Evolutionary conservation across 2,888 invertebrate species (phyloP), one percentile per base, ranked within the genome.

Genomic region (Troides helena): DNA sequence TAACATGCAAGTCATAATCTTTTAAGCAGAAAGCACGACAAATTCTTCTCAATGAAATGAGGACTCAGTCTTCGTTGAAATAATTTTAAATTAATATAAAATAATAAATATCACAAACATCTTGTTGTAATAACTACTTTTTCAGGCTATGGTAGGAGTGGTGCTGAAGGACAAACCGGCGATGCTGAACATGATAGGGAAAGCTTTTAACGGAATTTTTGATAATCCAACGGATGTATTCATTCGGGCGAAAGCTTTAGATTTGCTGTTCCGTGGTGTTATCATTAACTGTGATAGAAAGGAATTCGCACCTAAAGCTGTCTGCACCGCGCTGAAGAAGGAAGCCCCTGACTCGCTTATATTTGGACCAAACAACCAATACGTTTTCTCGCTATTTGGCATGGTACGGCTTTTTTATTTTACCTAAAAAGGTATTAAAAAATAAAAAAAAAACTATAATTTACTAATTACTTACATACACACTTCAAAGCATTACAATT

Each of bases 241-340:
- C 80, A 66, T 95, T 74, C 94, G 93, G 3, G 94, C 93, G 0
- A 95, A 94, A 72, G 96, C 94, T 0, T 88, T 95, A 79, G 96
- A 97, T 72, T 81, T 97, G 43, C 88, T 97, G 50, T 97, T 97
- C 81, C 93, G 95, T 58, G 97, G 97, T 0, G 78, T 96, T 6
- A 83, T 93, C 0, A 94, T 97, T 58, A 95, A 97, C 78, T 97
- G 97, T 77, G 94, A 94, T 0, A 94, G 95, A 53, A 95, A 94
- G 0, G 96, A 97, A 75, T 97, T 97, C 74, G 95, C 96, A 0
- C 95, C 96, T 0, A 95, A 95, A 78, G 96, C 96, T 0, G 93
- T 96, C 0, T 97, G 97, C 79, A 91, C 94, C 0, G 93, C 95
- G 1, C 83, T 97, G 74, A 95, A 95, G 83, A 94, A 94, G 39